Percentiles rank a stretch among this genome's conserved stretches.
Conservation (phyloP, 2,888 invertebrate genomes). For the Campopleginae sp. region DNA sequence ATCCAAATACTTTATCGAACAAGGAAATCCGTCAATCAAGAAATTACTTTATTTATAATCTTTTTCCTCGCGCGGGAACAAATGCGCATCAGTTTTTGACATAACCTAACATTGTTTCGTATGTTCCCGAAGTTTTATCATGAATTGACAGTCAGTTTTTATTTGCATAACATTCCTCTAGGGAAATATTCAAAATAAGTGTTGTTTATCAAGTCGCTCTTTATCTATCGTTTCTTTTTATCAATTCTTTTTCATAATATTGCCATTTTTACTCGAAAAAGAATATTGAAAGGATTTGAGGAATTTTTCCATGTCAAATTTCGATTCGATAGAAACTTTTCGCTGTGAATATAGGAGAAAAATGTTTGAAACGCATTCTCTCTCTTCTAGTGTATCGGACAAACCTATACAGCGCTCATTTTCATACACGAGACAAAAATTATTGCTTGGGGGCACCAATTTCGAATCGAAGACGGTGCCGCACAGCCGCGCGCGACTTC, state of each 20-base stretch:
- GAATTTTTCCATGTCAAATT: not conserved
- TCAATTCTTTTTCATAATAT: not conserved
- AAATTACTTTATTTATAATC: not conserved
- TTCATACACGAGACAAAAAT: not conserved
- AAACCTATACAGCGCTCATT: not conserved
- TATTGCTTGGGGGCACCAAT: not conserved
- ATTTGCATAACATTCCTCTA: not conserved
- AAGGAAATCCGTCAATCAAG: not conserved
- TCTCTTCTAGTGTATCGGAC: not conserved
- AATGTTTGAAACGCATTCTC: not conserved
- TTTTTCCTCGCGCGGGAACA: not conserved
- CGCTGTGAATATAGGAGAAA: not conserved
- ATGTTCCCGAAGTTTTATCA: no score
- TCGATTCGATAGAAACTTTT: not conserved
- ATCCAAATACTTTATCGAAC: no score
- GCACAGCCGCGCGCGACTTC: slow-evolving; percentile 18
- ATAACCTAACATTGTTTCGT: no score
- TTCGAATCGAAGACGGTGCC: not conserved
- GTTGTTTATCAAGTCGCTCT: not conserved
- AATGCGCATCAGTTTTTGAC: no score
- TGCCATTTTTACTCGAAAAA: not conserved
- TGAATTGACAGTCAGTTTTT: not conserved
- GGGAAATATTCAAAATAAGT: not conserved
- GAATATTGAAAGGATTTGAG: not conserved
- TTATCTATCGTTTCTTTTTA: no score